Evolutionary conservation across 1,140 invertebrate genomes (phyloP), one percentile per base, ranked within the genome.

Genomic region (Himalopsyche phryganea): DNA sequence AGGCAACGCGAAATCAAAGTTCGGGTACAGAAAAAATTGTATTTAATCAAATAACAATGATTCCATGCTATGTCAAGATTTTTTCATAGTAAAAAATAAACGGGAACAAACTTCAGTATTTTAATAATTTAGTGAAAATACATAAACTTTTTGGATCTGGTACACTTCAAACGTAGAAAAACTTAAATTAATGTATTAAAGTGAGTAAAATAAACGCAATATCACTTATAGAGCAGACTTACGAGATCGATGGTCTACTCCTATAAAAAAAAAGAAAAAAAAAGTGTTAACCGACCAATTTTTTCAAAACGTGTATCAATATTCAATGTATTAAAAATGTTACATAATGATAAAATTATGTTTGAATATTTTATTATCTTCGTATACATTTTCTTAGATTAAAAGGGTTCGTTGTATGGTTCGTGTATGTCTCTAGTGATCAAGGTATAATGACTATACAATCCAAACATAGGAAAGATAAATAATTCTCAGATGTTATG

Each of bases 171-270:
- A 51, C 23, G 23, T 52, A 59, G 55, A 58, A 65, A 61, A n/a
- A 49, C 52, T 55, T 19, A 32, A 58, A 63, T 61, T 63, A 63
- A 59, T 63, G 50, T 47, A 63, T 63, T 63, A 56, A 60, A 60
- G 38, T 51, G 51, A 61, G 41, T 50, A 50, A 52, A 50, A 47
- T 61, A 23, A 62, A 62, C 61, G 61, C 56, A 63, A 63, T 40
- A 59, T 62, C 55, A 65, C 51, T 52, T 49, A 40, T 38, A 50
- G 61, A 64, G 61, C 61, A 64, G 61, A 79, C 77, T 79, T 79
- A 79, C 77, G 72, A 71, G 72, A 79, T 75, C 70, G 77, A 78
- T 65, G 76, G 74, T 78, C 77, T 79, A 79, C 76, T 77, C 76
- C 77, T 79, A 79, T 73, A 79, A 79, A 79, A 72, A 28, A 77